phyloP scores from a whole-genome alignment of 2,797 vertebrate species.

The Crenichthys baileyi region DNA sequence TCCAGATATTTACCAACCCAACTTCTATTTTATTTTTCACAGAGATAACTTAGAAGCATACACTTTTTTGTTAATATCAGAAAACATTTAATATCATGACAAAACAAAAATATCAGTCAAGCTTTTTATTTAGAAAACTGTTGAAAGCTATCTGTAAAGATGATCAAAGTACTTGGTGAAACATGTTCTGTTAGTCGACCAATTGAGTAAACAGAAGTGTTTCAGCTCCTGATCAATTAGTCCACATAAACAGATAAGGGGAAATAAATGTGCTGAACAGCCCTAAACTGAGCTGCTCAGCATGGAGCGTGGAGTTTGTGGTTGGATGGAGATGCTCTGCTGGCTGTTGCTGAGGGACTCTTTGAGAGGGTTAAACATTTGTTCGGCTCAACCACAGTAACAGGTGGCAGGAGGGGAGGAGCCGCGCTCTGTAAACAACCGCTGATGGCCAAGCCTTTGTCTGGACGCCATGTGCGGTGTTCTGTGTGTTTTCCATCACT shows the following conservation, averaged over 20 bases:
- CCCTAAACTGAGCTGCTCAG: conserved; percentile 11
- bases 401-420: conserved; percentile 78
- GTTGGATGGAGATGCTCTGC: conserved; percentile 40
- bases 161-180: background rate
- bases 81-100: background rate
- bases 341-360: conserved; percentile 67
- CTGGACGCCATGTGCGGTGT: conserved; percentile 50
- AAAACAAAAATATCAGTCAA: background rate
- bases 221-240: conserved; percentile 16
- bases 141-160: background rate
- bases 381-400: conserved; percentile 71
- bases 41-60: background rate
- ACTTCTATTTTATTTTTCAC: background rate
- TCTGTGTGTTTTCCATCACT: conserved; percentile 41
- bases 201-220: background rate
- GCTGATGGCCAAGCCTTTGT: conserved; percentile 72
- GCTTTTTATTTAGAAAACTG: background rate
- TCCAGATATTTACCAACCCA: background rate
- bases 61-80: background rate
- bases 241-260: conserved; percentile 8
- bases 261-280: conserved; percentile 8
- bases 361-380: conserved; percentile 78
- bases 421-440: conserved; percentile 75
- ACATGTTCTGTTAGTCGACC: conserved; percentile 1
- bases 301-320: conserved; percentile 21